Evolutionary conservation across 2,113 vertebrate species (phyloP).

Genomic region (Eupsittula cactorum): DNA sequence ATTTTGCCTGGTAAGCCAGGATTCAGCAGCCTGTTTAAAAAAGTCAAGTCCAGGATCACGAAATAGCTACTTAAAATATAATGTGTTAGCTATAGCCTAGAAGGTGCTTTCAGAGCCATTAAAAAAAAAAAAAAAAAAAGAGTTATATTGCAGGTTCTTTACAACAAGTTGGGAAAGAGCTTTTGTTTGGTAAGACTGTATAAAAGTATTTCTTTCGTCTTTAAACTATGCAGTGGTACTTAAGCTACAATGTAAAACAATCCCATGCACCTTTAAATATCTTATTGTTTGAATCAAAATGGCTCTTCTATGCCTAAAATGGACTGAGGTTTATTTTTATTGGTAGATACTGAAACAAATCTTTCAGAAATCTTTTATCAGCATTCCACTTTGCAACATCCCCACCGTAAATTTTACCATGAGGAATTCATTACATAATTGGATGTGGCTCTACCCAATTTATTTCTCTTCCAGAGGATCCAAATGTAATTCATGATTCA

Average conservation of each 20-base stretch:
- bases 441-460: slow-evolving; percentile 50
- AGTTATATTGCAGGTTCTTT: background rate
- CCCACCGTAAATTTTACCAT: background rate
- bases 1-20: background rate
- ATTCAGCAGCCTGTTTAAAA: background rate
- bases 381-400: background rate
- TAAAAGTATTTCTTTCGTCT: background rate
- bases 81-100: background rate
- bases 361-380: slow-evolving; percentile 36
- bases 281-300: slow-evolving; percentile 36
- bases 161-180: background rate
- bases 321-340: background rate
- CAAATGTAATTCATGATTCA: slow-evolving; percentile 34
- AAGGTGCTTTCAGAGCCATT: slow-evolving; percentile 16
- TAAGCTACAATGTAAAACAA: background rate
- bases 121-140: background rate
- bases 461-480: slow-evolving; percentile 49
- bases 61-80: slow-evolving; percentile 2
- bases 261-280: background rate
- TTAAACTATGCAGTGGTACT: background rate
- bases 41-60: background rate
- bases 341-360: background rate
- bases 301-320: slow-evolving; percentile 21
- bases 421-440: slow-evolving; percentile 65
- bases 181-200: background rate